Percentiles rank a stretch among this genome's conserved stretches.
Conservation (phyloP, 2,888 invertebrate genomes). For the Melieria crassipennis region DNA sequence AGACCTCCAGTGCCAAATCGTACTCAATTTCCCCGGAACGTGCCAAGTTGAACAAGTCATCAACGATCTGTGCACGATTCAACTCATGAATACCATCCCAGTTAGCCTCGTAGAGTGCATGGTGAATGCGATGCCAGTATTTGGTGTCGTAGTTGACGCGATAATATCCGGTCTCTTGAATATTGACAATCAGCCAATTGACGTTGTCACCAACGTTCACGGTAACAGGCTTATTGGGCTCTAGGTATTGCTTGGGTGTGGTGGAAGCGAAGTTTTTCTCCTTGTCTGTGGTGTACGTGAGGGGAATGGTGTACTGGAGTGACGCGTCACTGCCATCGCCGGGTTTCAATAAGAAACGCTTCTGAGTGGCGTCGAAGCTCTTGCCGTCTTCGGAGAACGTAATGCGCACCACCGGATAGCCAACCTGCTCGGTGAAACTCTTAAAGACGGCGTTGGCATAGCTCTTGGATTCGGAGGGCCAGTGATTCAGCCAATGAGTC, state of each 20-base stretch:
- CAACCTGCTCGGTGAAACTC: conserved; percentile 74
- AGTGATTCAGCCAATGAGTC: conserved; percentile 62
- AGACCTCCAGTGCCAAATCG: conserved; percentile 72
- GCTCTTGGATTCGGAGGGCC: conserved; percentile 51
- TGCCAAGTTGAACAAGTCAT: conserved; percentile 83
- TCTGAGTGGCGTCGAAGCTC: conserved; percentile 51
- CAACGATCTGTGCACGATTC: conserved; percentile 82
- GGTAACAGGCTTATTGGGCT: not conserved
- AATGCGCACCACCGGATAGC: conserved; percentile 74
- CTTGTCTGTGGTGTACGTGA: conserved; percentile 55
- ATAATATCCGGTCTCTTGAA: conserved; percentile 67
- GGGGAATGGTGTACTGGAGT: conserved; percentile 57
- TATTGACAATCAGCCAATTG: conserved; percentile 59
- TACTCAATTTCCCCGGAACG: conserved; percentile 73
- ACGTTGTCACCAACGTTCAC: fast-evolving
- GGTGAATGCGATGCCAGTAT: conserved; percentile 70
- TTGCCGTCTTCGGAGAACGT: conserved; percentile 39
- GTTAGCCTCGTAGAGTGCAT: conserved; percentile 39
- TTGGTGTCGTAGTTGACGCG: conserved; percentile 75
- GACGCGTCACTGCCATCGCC: conserved; percentile 44
- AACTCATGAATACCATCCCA: conserved; percentile 69
- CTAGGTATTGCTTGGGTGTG: conserved; percentile 52
- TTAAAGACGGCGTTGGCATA: conserved; percentile 57
- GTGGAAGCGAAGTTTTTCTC: conserved; percentile 50
- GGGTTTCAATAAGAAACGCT: conserved; percentile 58